These are phyloP conservation scores for Tuberolachnus salignus DNA, from an alignment of 2,888 invertebrate genomes.

Conservation along the genomic window DNA sequence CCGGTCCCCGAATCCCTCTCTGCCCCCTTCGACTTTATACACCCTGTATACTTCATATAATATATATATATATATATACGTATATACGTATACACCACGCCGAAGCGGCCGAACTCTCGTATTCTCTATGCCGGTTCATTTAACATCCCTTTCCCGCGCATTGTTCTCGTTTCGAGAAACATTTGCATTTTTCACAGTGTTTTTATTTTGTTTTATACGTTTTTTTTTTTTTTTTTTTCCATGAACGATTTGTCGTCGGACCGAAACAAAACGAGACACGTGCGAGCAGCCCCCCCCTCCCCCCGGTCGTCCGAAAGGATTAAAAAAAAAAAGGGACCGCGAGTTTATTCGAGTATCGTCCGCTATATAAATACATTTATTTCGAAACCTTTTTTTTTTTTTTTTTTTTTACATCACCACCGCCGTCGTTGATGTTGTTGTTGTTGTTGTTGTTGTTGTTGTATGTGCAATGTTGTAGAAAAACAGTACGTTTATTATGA, in stretches of 20 bases:
- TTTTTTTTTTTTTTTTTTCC: conserved; percentile 12
- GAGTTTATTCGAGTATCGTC: conserved; percentile 42
- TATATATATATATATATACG: no score
- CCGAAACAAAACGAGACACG: conserved; percentile 55
- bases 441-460: conserved; percentile 37
- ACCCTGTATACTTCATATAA: no score
- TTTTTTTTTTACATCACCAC: not conserved
- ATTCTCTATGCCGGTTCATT: conserved; percentile 28
- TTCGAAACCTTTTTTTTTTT: conserved; percentile 44
- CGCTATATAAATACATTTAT: not conserved
- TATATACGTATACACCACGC: no score
- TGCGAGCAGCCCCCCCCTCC: conserved; percentile 24
- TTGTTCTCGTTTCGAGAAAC: conserved; percentile 45
- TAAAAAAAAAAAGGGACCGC: conserved; percentile 40
- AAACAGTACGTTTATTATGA: conserved; percentile 1
- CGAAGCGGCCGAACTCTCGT: not conserved
- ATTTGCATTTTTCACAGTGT: conserved; percentile 51
- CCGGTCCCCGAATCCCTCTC: not conserved
- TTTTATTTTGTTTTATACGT: conserved; percentile 10
- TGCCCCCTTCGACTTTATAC: no score
- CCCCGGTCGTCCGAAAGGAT: conserved; percentile 43
- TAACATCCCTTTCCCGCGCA: conserved; percentile 43
- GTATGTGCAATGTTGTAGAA: conserved; percentile 45
- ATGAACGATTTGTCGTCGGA: conserved; percentile 49
- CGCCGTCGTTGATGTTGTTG: not conserved